A percentile compares a stretch with the other conserved stretches of the same genome.
phyloP scores from a whole-genome alignment of 2,888 invertebrate species.

The Hydraecia micacea region DNA sequence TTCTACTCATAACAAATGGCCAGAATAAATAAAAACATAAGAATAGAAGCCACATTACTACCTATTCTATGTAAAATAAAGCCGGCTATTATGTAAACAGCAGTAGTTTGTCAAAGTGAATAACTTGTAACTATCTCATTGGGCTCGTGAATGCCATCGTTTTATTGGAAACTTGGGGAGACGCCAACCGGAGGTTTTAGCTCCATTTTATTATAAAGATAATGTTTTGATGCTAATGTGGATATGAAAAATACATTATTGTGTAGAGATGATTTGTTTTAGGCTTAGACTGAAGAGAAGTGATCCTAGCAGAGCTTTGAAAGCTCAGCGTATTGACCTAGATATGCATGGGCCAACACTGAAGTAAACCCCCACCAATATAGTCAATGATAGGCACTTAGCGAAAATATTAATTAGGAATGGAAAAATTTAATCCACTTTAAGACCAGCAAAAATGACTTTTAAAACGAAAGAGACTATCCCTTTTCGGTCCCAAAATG shows the following conservation, averaged over 20 bases:
- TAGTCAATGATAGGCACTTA: background rate
- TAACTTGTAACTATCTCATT: conserved; percentile 34
- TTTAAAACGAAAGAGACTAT: background rate
- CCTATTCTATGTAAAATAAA: conserved; percentile 16
- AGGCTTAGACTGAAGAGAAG: background rate
- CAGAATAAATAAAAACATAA: background rate
- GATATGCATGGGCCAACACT: background rate
- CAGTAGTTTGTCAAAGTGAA: conserved; percentile 39
- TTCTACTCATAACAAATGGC: background rate
- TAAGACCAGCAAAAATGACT: background rate
- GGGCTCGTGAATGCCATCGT: conserved; percentile 27
- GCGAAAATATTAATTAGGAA: too few relatives aligned
- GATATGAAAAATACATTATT: conserved; percentile 3
- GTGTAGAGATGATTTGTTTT: background rate
- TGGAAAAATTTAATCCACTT: background rate
- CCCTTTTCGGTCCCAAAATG: background rate
- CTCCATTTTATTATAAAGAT: conserved; percentile 40
- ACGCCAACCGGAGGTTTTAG: conserved; percentile 49
- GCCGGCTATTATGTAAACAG: conserved; percentile 35
- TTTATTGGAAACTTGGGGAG: conserved; percentile 53
- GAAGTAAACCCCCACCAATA: background rate
- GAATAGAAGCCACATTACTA: background rate
- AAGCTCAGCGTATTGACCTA: background rate
- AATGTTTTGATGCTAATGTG: conserved; percentile 32
- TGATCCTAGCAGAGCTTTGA: background rate